These are phyloP conservation scores for Zaprionus ornatus DNA, from an alignment of 1,140 invertebrate genomes.

Conservation along the genomic window DNA sequence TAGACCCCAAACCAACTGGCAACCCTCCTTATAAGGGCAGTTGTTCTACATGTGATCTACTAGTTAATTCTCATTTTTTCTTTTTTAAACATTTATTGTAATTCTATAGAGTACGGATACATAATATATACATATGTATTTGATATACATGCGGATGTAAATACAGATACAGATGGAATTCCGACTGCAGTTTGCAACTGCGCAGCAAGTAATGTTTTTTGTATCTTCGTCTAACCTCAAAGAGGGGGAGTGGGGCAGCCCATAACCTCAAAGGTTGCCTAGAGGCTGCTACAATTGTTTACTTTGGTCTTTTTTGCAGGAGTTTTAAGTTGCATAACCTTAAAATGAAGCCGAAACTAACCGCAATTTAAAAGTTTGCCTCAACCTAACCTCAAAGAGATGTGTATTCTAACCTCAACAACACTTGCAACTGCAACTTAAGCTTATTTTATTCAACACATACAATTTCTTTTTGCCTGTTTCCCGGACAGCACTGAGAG, in stretches of 20 bases:
- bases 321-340: neutral
- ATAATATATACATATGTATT: conserved; percentile 11
- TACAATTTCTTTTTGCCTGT: neutral
- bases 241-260: neutral
- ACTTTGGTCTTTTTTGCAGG: neutral
- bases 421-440: neutral
- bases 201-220: neutral
- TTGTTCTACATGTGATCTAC: conserved; percentile 62
- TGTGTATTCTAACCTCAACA: neutral
- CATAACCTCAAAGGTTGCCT: conserved; percentile 1
- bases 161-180: conserved; percentile 10
- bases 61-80: conserved; percentile 46
- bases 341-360: neutral
- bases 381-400: neutral
- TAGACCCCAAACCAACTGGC: neutral
- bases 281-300: neutral
- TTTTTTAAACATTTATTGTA: conserved; percentile 45
- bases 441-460: neutral
- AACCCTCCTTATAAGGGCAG: neutral
- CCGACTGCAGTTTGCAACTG: conserved; percentile 22
- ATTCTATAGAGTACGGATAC: conserved; percentile 27
- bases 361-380: too few relatives aligned
- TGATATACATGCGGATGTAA: conserved; percentile 14
- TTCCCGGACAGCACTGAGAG: neutral
- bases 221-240: conserved; percentile 3